Evolutionary conservation across 2,797 vertebrate genomes (phyloP).

Genomic region (Sciurus carolinensis): DNA sequence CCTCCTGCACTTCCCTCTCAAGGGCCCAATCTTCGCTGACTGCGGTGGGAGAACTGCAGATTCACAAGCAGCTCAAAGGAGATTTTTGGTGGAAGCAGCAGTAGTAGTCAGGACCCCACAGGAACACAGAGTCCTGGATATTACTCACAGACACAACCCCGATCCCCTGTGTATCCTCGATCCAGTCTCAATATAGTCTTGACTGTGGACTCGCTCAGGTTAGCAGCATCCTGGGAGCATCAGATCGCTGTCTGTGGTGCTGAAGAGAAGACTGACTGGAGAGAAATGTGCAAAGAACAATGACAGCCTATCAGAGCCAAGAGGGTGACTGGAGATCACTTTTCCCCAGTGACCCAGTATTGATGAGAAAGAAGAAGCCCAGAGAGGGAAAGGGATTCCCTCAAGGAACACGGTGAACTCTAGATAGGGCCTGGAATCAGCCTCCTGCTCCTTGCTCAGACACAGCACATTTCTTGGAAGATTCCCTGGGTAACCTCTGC

Average conservation of each 20-base stretch:
- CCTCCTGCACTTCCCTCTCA: not conserved
- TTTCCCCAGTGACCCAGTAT: not conserved
- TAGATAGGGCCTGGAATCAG: not conserved
- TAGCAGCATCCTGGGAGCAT: accelerated
- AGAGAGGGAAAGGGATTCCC: not conserved
- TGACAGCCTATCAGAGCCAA: not conserved
- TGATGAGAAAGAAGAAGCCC: not conserved
- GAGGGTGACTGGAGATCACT: not conserved
- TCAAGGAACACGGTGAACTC: not conserved
- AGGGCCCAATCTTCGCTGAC: not conserved
- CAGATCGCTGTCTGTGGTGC: not conserved
- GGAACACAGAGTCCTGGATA: not conserved
- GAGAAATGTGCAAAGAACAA: not conserved
- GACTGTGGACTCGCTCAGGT: not conserved
- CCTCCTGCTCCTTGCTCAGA: no score
- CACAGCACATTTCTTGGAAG: not conserved
- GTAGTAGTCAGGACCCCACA: not conserved
- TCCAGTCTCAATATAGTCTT: not conserved
- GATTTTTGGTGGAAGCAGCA: not conserved
- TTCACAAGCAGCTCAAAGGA: not conserved
- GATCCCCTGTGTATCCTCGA: no score
- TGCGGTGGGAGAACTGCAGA: not conserved
- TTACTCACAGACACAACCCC: not conserved
- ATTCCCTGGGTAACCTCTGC: not conserved
- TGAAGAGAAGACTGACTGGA: not conserved